A percentile compares a stretch with the other conserved stretches of the same genome.
These are phyloP conservation scores for Gobio gobio DNA, from an alignment of 2,113 vertebrate species.

Conservation along the genomic window DNA sequence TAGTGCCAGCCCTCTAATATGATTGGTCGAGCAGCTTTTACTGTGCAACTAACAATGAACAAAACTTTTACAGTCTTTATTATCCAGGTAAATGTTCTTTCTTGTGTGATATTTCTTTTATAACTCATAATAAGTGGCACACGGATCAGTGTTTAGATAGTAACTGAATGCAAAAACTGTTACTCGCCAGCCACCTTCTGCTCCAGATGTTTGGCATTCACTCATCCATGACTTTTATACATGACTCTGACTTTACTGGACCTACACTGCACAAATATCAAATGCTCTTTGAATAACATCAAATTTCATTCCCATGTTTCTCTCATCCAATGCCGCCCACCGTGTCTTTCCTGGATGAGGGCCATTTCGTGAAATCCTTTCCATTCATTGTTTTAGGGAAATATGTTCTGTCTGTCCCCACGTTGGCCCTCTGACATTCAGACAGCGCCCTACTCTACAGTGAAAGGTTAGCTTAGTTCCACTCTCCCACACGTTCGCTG, in stretches of 20 bases:
- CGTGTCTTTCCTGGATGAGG: background rate
- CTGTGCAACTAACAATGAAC: background rate
- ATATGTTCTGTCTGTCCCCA: constrained; percentile 43
- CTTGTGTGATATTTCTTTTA: background rate
- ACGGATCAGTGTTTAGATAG: background rate
- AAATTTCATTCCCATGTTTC: constrained; percentile 28
- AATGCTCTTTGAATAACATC: background rate
- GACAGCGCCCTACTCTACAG: constrained; percentile 11
- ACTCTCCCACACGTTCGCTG: constrained; percentile 22
- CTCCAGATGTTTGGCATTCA: constrained; percentile 32
- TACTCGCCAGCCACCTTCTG: background rate
- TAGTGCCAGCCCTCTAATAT: background rate
- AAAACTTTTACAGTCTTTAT: background rate
- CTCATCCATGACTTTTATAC: constrained; percentile 15
- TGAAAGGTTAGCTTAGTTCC: constrained; percentile 38
- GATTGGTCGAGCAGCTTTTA: background rate
- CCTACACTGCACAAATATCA: constrained; percentile 32
- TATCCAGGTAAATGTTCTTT: background rate
- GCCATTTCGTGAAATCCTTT: constrained; percentile 26
- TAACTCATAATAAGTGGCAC: constrained; percentile 1
- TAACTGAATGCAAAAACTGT: background rate
- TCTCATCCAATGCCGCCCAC: constrained; percentile 14
- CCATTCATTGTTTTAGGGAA: constrained; percentile 33
- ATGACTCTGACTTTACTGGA: constrained; percentile 5
- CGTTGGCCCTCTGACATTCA: constrained; percentile 46